Base-by-base conservation (phyloP, 2,797 vertebrate species). In the Coracias cyanogaster region DNA sequence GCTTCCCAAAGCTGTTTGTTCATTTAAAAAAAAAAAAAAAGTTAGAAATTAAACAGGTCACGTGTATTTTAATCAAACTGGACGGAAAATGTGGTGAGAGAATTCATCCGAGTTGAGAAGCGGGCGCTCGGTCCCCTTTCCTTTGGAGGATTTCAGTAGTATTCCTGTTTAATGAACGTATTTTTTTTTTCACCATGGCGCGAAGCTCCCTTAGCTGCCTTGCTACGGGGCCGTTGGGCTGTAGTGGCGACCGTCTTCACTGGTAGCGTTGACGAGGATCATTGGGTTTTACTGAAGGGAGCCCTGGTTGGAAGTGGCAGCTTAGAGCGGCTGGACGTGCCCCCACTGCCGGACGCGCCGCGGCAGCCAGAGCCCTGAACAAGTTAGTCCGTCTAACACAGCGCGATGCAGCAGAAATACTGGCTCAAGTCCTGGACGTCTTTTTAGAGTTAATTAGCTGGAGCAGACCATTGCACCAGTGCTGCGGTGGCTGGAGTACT, bases 341-440 rank as follows among this genome's bases (percentile, higher is more conserved):
- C 67, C 70, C 64, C 1, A 1, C 39, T 17, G 58, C 60, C 26
- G 66, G 21, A 4, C 0, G 1, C 15, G 33, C 16, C 5, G 2
- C 31, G 5, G 45, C 73, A 2, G 64, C 39, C 52, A 43, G 48
- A 22, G 78, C 31, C 0, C 41, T 3, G 5, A 10, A 0, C 10
- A 14, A 14, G 51, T 10, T 10, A 29, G 29, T 31, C 3, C 86
- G 4, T 8, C 35, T 12, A 35, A 2, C 17, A 1, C 10, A n/a
- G 10, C 77, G 10, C 28, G 77, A n/a, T 93, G 96, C 95, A 89
- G 95, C 94, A 94, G 73, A 31, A 89, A 12, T 49, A 1, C 89
- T 79, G 89, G 70, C 92, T 57, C 14, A 7, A 15, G 41, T 86
- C 33, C 96, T 61, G 90, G 94, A 1, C 13, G 28, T 4, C 91